Evolutionary conservation across 2,113 vertebrate species (phyloP), one percentile per base, ranked within the genome.

Genomic region (Perca schrenkii): DNA sequence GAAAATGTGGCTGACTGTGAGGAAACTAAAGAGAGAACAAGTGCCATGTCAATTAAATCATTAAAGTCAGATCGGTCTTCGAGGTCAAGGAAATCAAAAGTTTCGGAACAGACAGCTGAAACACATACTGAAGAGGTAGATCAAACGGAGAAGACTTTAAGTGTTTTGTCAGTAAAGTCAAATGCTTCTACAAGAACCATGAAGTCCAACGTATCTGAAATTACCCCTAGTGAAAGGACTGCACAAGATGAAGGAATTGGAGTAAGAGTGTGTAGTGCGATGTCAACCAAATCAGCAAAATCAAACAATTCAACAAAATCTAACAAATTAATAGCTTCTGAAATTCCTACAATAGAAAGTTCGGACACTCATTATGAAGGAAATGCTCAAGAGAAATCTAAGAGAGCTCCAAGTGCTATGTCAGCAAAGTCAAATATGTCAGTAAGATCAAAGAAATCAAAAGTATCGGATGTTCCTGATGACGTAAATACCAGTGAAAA

Each of bases 131-230:
- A 34, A 28, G 46, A 79, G 10, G 34, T 14, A 17, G 25, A 70
- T 67, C 61, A 47, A 49, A 49, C 34, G 31, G 71, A 82, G 22
- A 83, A 70, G 63, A 61, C 75, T 36, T 13, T 31, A 8, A 83
- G 91, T 69, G 88, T 70, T 46, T 61, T 74, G 50, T 95, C 95
- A 40, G 7, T 71, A 15, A 89, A 80, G 62, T 85, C 91, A 64
- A 85, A 78, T 31, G 12, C 21, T 53, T 94, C 91, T 19, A 14
- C 76, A 56, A 88, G 65, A 81, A 79, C 81, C 50, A 69, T 28
- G 1, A 90, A 85, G 34, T 90, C 87, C 8, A 76, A 85, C 6
- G 84, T 88, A 21, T 72, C 80, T 31, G 92, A 82, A 50, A 31
- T 5, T 17, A 75, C 75, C 19, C 8, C 16, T 3, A 83, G 81